These are phyloP conservation scores for Coregonus suidteri DNA, from an alignment of 2,797 vertebrate genomes.

Conservation along the genomic window DNA sequence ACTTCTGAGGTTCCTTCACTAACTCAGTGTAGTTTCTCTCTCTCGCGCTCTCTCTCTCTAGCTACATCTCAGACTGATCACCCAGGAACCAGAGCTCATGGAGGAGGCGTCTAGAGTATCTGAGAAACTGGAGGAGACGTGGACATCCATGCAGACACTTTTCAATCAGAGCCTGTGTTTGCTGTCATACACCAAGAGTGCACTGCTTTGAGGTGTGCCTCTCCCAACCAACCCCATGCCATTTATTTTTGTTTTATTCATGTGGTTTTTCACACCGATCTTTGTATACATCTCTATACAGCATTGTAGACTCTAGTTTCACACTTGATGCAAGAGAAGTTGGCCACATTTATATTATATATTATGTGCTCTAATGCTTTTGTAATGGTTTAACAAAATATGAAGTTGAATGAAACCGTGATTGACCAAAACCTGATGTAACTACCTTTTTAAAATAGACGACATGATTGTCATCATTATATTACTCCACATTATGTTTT, in stretches of 20 bases:
- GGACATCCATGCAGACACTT: slow-evolving; percentile 81
- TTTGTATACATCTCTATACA: background rate
- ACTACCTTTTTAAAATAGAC: background rate
- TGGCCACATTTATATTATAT: background rate
- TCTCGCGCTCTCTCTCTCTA: slow-evolving; percentile 46
- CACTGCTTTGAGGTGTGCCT: slow-evolving; percentile 78
- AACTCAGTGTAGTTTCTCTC: background rate
- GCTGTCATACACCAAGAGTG: slow-evolving; percentile 90
- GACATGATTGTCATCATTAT: background rate
- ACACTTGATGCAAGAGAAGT: background rate
- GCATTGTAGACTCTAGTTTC: background rate
- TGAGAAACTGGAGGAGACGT: slow-evolving; percentile 78
- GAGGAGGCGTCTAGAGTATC: slow-evolving; percentile 78
- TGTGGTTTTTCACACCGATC: background rate
- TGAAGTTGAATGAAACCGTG: background rate
- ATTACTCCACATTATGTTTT: background rate
- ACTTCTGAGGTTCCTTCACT: background rate
- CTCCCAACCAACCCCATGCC: background rate
- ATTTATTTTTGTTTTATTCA: background rate
- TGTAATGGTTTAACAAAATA: background rate
- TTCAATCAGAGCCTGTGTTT: slow-evolving; percentile 91
- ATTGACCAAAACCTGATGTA: background rate
- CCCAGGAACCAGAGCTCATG: slow-evolving; percentile 78
- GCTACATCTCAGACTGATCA: slow-evolving; percentile 85
- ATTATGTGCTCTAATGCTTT: background rate